A percentile compares a stretch with the other conserved stretches of the same genome.
phyloP scores from a whole-genome alignment of 2,113 vertebrate genomes.

The Leucopsar rothschildi region DNA sequence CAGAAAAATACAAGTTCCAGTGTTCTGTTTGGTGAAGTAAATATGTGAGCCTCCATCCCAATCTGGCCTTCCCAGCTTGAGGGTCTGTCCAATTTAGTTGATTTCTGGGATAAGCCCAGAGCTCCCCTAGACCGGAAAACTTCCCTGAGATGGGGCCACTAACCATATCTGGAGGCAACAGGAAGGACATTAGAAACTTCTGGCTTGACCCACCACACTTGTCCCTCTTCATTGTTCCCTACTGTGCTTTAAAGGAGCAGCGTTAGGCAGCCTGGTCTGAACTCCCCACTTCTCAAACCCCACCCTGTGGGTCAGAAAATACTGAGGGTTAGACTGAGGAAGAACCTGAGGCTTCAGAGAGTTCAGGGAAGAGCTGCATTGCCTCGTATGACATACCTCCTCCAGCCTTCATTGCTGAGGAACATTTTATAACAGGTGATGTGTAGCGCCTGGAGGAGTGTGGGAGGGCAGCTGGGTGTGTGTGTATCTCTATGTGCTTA shows the following conservation, averaged over 20 bases:
- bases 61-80: background rate
- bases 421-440: background rate
- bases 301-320: background rate
- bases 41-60: background rate
- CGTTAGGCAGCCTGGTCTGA: fast-evolving
- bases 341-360: background rate
- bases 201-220: background rate
- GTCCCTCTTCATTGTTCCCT: background rate
- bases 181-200: background rate
- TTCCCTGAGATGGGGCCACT: background rate
- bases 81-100: background rate
- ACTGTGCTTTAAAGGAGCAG: background rate
- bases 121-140: background rate
- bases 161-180: background rate
- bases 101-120: background rate
- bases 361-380: background rate
- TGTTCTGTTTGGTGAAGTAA: background rate
- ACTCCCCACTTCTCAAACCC: background rate
- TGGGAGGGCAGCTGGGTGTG: background rate
- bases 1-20: background rate
- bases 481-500: background rate
- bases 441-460: background rate
- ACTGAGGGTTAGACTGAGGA: background rate
- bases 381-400: background rate
- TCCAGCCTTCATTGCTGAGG: background rate